Evolutionary conservation across 2,113 vertebrate species (phyloP), one percentile per base, ranked within the genome.

Genomic region (Caracal caracal): DNA sequence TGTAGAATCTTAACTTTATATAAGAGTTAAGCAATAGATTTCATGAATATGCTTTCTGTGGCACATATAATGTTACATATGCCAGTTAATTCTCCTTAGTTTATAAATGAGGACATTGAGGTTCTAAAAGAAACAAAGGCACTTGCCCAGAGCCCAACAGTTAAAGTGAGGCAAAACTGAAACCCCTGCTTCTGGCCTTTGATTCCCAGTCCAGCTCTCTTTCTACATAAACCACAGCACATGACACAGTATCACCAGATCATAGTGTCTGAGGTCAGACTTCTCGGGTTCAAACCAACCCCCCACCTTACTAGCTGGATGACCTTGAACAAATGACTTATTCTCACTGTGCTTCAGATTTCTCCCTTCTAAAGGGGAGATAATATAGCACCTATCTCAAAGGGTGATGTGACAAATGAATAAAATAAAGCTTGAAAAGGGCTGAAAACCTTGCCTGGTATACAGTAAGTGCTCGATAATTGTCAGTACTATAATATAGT

Each of bases 371-470:
- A 88, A 93, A 94, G 47, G 40, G 15, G 20, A 70, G 12, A 90
- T 65, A 90, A 84, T 59, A 75, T 30, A 75, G 65, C 30, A 59
- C 76, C 89, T 75, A 92, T 43, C 88, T 92, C 90, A 59, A 87
- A 96, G 63, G 73, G 75, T 43, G 28, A 90, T 90, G 6, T 65
- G 35, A 95, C 49, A 96, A 94, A 93, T 92, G 94, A 92, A 76
- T 78, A 93, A 80, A 96, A 91, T 81, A 56, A 96, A 96, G 49
- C 73, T 87, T 79, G 8, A 86, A 61, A 84, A 56, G 47, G 43
- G 33, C 68, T 90, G 63, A 95, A 93, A 82, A 73, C 51, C 84
- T 83, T 78, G 17, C 75, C 80, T 61, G 33, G 66, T 65, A 95
- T 20, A 63, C 82, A 86, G 56, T 68, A 88, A 90, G 75, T 75